Percentiles rank a stretch among this genome's conserved stretches.
Conservation (phyloP, 2,888 invertebrate genomes). For the Ophion ventricosus region DNA sequence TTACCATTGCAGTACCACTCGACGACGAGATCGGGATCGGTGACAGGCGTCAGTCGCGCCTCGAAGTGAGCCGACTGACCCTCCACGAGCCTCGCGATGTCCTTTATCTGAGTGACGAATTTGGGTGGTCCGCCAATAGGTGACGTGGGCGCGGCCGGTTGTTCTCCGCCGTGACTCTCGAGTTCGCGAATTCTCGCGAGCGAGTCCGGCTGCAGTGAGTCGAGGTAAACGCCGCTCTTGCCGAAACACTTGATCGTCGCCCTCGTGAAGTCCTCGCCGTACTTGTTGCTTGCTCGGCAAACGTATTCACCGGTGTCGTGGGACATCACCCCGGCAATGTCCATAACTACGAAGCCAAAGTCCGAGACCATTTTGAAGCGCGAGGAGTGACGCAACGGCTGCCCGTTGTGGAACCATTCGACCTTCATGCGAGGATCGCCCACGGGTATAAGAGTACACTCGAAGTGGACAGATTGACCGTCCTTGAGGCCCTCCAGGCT, state of each 20-base stretch:
- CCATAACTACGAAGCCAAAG: conserved; percentile 97
- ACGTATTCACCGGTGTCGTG: conserved; percentile 97
- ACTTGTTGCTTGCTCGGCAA: conserved; percentile 95
- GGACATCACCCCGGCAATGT: conserved; percentile 96
- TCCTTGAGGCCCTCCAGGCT: conserved; percentile 94
- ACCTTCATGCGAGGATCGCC: conserved; percentile 97
- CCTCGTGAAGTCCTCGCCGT: conserved; percentile 94
- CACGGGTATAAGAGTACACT: conserved; percentile 96
- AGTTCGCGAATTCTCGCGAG: conserved; percentile 94
- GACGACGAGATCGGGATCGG: conserved; percentile 96
- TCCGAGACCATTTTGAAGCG: conserved; percentile 97
- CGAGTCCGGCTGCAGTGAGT: conserved; percentile 95
- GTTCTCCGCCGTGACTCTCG: conserved; percentile 88
- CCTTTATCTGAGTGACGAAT: conserved; percentile 94
- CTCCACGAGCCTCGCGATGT: conserved; percentile 94
- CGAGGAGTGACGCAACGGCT: conserved; percentile 93
- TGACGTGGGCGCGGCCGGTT: conserved; percentile 87
- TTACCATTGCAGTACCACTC: conserved; percentile 98
- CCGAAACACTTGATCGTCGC: conserved; percentile 94
- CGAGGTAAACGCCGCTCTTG: conserved; percentile 93
- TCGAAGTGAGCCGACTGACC: conserved; percentile 98
- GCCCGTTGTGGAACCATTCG: conserved; percentile 98
- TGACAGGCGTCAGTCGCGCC: conserved; percentile 95
- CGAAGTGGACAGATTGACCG: conserved; percentile 97
- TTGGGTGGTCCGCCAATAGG: conserved; percentile 93